Conservation (phyloP, 2,113 vertebrate species). For the Zosterops japonicus region DNA sequence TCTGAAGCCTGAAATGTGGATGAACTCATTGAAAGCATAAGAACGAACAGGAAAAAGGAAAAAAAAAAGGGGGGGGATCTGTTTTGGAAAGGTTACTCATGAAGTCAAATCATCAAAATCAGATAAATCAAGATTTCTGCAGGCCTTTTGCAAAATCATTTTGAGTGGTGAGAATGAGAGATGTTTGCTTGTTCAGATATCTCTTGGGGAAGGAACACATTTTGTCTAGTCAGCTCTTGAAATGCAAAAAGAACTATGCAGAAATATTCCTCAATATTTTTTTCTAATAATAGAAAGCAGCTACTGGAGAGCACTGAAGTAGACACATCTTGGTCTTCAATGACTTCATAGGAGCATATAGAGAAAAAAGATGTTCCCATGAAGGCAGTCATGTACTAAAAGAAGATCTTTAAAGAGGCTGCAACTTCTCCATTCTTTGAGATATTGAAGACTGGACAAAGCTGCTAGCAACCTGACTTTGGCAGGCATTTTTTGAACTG, state of each 20-base stretch:
- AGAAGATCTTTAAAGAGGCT: not conserved
- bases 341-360: not conserved
- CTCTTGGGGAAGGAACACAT: not conserved
- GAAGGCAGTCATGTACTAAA: not conserved
- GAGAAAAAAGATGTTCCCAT: not conserved
- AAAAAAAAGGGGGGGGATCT: too few relatives aligned
- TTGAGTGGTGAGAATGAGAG: not conserved
- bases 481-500: not conserved
- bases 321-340: not conserved
- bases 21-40: not conserved
- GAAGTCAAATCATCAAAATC: not conserved
- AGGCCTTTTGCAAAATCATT: not conserved
- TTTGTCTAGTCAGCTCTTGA: not conserved
- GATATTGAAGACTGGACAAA: not conserved
- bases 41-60: not conserved
- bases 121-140: not conserved
- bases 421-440: not conserved
- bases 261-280: not conserved
- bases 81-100: not conserved
- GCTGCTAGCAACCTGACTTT: not conserved
- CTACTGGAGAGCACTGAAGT: not conserved
- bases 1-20: not conserved
- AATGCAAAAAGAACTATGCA: not conserved
- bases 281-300: not conserved
- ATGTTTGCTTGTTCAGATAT: not conserved